Base-by-base conservation (phyloP, 2,113 vertebrate species). In the Bostrychus sinensis region DNA sequence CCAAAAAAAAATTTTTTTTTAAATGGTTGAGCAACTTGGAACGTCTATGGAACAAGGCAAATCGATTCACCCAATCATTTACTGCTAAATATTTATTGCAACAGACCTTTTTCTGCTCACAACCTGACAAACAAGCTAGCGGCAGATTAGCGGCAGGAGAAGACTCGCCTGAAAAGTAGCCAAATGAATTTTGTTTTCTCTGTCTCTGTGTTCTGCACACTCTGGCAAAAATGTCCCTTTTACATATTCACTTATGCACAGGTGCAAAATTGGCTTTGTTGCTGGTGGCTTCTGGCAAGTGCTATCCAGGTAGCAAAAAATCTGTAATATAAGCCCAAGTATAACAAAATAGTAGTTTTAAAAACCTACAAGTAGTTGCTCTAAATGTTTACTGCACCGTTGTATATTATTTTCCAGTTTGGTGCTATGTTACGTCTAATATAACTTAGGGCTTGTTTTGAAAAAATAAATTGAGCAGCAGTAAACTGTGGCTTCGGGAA, bases 391-490 rank as follows among this genome's bases (percentile, higher is more conserved):
- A 3, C 51, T 26, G 19, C 36, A 12, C 12, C 8, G 5, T 30
- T 7, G 54, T 70, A 38, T 37, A n/a, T n/a, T n/a, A 17, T 30
- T 68, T 28, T 41, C 56, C 62, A 10, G 20, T 57, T 72, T 41
- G 50, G 51, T 62, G 37, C 53, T 43, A 53, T 22, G 11, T 12
- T 6, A 39, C 32, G 34, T 26, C 23, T 26, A 20, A 66, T 41
- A 30, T 34, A 32, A 73, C 51, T 64, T 30, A 17, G n/a, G 56
- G 67, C 42, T 8, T 11, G 5, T 32, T 64, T 42, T 62, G 73
- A 77, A 78, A 19, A 70, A 50, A 57, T 32, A 70, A 66, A 78
- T 65, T 46, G 67, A 75, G 62, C 62, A 65, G 51, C 70, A 74
- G 37, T 43, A 56, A 73, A 68, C 51, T 19, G 55, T 11, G 57